Conservation (phyloP, 2,113 vertebrate species). For the Noturus placidus region DNA sequence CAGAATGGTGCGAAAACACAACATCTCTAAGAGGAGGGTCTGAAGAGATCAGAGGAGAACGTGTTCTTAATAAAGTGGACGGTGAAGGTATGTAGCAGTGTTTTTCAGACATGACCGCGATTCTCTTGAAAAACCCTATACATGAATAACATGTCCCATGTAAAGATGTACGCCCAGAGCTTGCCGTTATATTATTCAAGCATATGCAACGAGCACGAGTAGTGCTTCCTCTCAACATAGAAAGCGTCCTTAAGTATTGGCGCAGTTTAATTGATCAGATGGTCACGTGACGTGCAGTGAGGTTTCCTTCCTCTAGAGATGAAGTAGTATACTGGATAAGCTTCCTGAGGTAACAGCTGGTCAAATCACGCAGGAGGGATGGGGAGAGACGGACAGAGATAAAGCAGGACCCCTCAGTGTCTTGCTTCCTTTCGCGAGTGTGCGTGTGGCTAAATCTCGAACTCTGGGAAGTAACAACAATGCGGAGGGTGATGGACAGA, state of each 20-base stretch:
- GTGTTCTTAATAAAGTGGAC: too few species aligned
- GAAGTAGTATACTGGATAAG: constrained; percentile 22
- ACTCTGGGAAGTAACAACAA: constrained; percentile 47
- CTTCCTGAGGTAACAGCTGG: constrained; percentile 15
- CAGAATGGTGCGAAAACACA: too few species aligned
- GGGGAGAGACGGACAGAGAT: not conserved
- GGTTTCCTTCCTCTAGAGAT: not conserved
- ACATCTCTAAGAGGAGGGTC: too few species aligned
- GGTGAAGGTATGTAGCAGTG: too few species aligned
- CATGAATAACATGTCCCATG: too few species aligned
- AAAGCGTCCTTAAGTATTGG: not conserved
- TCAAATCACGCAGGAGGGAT: constrained; percentile 8
- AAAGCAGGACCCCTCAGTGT: constrained; percentile 4
- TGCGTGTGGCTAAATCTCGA: constrained; percentile 33
- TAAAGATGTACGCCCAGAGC: too few species aligned
- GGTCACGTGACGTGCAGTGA: not conserved
- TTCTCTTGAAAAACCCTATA: too few species aligned
- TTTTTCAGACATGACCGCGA: too few species aligned
- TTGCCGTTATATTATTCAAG: too few species aligned
- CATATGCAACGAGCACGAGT: too few species aligned
- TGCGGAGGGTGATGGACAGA: constrained; percentile 40
- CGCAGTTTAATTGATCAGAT: not conserved
- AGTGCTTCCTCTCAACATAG: not conserved
- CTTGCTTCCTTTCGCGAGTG: not conserved
- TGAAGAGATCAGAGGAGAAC: too few species aligned